Conservation (phyloP, 2,113 vertebrate species). For the Scalopus aquaticus region DNA sequence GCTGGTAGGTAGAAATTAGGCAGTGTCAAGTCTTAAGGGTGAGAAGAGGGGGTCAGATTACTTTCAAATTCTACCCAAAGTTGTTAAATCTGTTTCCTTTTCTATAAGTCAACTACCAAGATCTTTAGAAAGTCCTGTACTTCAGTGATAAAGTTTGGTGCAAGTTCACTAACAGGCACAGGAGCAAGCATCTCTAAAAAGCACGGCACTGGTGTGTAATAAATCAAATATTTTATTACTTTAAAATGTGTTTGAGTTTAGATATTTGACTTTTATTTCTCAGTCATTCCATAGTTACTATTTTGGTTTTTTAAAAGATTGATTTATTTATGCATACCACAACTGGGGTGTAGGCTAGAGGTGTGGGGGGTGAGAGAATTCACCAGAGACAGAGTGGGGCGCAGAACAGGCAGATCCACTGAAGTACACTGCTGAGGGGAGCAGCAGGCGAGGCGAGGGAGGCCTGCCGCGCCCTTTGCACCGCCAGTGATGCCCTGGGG, state of each 20-base stretch:
- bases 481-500: too few relatives aligned
- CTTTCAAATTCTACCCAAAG: background rate
- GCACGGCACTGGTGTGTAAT: background rate
- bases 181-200: background rate
- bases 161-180: background rate
- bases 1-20: background rate
- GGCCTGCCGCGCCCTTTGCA: too few relatives aligned
- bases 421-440: too few relatives aligned
- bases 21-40: too few relatives aligned
- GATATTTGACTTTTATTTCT: background rate
- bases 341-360: too few relatives aligned
- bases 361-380: too few relatives aligned
- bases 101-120: background rate
- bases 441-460: too few relatives aligned
- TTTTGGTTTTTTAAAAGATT: too few relatives aligned
- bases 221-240: conserved; percentile 41
- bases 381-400: too few relatives aligned
- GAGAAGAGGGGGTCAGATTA: background rate
- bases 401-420: too few relatives aligned
- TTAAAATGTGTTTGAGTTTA: background rate
- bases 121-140: background rate
- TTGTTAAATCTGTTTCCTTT: conserved; percentile 27
- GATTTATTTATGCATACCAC: too few relatives aligned
- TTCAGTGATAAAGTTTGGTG: background rate
- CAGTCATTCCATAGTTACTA: background rate